Evolutionary conservation across 1,140 invertebrate genomes (phyloP), one percentile per base, ranked within the genome.

Genomic region (Diabrotica virgifera): DNA sequence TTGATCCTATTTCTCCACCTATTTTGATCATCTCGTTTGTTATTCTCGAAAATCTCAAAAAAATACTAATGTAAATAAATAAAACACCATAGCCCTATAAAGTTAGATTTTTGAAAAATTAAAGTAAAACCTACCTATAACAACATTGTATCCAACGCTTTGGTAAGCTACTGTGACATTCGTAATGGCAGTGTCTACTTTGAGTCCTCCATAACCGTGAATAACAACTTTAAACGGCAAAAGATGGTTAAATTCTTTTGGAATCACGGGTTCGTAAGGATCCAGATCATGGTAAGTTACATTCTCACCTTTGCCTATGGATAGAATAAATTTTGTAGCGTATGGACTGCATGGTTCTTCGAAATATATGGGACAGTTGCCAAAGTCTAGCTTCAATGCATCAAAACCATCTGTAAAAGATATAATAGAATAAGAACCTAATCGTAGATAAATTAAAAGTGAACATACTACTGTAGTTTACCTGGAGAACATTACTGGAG

Each of bases 141-240:
- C 73, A 7, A 77, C 70, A 51, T 76, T 75, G 24, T 75, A 73
- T 35, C 71, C 72, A 5, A 72, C 63, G 24, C 68, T 62, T 54
- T 70, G 71, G 53, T 78, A 78, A 10, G 75, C 70, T 59, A 67
- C 62, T 9, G 68, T 68, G 0, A 78, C 71, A 62, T 70, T 75
- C 52, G 57, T 70, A 24, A 72, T 70, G 14, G 72, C 72, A 14
- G 59, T 67, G 52, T 78, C 75, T 12, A 75, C 64, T 11, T 61
- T 57, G 35, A 77, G 59, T 9, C 76, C 76, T 6, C 75, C 76
- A 65, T 76, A 78, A 50, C 76, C 76, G 56, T 78, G 76, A 11
- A 78, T 69, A 7, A 76, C 57, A 6, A 78, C 72, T 69, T 78
- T 78, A 11, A 73, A 37, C 4, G 73, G 70, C 36, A 55, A 56